Evolutionary conservation across 2,113 vertebrate genomes (phyloP), one percentile per base, ranked within the genome.

Genomic region (Engraulis encrasicolus): DNA sequence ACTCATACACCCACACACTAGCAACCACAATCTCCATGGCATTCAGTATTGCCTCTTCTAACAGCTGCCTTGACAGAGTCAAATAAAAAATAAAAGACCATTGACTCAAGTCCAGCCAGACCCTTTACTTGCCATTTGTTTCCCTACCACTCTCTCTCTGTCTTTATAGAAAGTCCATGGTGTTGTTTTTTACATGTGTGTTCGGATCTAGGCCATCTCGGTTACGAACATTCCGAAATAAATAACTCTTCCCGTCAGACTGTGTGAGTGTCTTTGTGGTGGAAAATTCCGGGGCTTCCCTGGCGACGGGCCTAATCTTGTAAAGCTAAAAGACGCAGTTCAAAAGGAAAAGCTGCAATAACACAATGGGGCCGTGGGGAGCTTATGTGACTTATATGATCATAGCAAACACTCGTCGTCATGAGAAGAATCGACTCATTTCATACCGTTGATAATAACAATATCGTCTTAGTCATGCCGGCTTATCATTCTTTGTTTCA

Each of bases 171-270:
- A n/a, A 66, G 58, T 27, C 27, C n/a, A 66, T 27, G 58, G 58
- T 23, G 27, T 23, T 23, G 58, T 66, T 66, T 66, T 66, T 27
- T 66, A 23, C 31, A 23, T 66, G 58, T 66, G 58, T 66, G 58
- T 66, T 66, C 12, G n/a, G 58, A 4, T 66, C 27, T 66, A 66
- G 23, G 27, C 7, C 58, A 31, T 66, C 58, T 66, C 58, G n/a
- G 58, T 66, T 66, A 31, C 58, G 15, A 66, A 66, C 58, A 66
- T 66, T 66, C 58, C 58, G 58, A 11, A 66, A 66, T 66, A 66
- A 66, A 66, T 66, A 66, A 66, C 58, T 66, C 40, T 45, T n/a
- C 58, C 58, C 27, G 1, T 66, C 58, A 27, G 58, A 27, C n/a
- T 66, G 58, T 66, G 58, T 66, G 58, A 27, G 23, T 23, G 23